A percentile compares a stretch with the other conserved stretches of the same genome.
Conservation (phyloP, 2,113 vertebrate species). For the Synodontis membranacea region DNA sequence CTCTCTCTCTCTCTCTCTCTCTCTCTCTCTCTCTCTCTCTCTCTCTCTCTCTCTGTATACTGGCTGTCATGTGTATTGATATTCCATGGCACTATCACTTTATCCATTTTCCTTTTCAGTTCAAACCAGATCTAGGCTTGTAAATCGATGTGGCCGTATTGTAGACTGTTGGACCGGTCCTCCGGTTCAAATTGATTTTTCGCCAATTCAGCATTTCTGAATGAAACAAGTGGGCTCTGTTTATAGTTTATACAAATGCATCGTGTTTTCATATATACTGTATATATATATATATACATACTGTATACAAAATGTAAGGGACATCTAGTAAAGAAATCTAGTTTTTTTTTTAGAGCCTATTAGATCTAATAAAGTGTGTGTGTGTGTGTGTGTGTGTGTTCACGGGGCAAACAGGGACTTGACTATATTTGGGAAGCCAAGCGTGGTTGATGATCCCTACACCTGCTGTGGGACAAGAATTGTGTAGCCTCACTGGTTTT, state of each 20-base stretch:
- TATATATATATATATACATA: background rate
- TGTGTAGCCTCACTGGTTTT: slow-evolving; percentile 42
- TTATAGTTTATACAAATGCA: background rate
- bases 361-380: background rate
- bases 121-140: background rate
- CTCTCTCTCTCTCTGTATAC: background rate
- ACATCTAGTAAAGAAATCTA: background rate
- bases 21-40: background rate
- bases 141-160: background rate
- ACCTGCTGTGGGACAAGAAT: slow-evolving; percentile 42
- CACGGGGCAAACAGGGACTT: slow-evolving; percentile 38
- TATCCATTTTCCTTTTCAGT: background rate
- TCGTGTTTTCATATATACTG: too few relatives aligned
- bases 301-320: too few relatives aligned
- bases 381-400: slow-evolving; percentile 19
- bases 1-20: background rate
- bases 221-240: background rate
- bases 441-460: slow-evolving; percentile 50
- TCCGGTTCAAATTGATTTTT: background rate
- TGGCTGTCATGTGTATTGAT: background rate
- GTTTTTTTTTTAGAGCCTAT: background rate
- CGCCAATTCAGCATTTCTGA: too few relatives aligned
- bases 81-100: background rate
- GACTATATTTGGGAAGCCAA: slow-evolving; percentile 51
- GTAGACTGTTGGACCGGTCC: background rate